A percentile compares a stretch with the other conserved stretches of the same genome.
Evolutionary conservation across 2,888 invertebrate species (phyloP).

Genomic region (Chorisops tibialis): DNA sequence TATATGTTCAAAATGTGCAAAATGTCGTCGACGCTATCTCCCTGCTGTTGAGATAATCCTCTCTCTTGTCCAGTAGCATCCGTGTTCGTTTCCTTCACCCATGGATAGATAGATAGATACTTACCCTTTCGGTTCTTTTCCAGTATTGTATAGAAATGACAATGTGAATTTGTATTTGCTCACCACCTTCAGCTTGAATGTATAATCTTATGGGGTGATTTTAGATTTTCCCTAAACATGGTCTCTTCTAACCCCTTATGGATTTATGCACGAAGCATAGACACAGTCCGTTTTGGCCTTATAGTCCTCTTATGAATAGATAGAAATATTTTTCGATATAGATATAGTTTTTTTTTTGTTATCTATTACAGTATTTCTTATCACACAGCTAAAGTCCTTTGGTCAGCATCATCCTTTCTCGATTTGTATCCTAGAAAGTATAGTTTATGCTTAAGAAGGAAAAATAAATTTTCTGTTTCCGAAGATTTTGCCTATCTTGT

Average conservation of each 20-base stretch:
- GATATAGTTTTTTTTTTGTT: background rate
- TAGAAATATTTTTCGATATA: conserved; percentile 9
- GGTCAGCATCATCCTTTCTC: conserved; percentile 14
- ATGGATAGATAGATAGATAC: too few relatives aligned
- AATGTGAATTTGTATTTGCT: conserved; percentile 17
- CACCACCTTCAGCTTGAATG: conserved; percentile 20
- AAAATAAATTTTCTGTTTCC: conserved; percentile 25
- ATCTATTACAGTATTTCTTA: too few relatives aligned
- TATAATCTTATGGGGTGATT: conserved; percentile 12
- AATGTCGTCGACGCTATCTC: too few relatives aligned
- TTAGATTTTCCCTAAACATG: background rate
- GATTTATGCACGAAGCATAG: background rate
- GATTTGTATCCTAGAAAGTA: background rate
- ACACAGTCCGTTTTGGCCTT: background rate
- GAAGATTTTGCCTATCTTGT: conserved; percentile 6
- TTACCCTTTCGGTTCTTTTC: too few relatives aligned
- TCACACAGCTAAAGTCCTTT: conserved; percentile 8
- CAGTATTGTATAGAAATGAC: too few relatives aligned
- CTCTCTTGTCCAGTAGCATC: too few relatives aligned
- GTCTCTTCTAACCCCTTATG: background rate
- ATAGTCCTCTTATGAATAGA: background rate
- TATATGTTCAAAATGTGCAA: too few relatives aligned
- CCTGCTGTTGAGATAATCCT: too few relatives aligned
- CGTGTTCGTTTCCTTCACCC: too few relatives aligned
- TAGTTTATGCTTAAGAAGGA: background rate